Percentiles rank a stretch among this genome's conserved stretches.
phyloP scores from a whole-genome alignment of 2,797 vertebrate species.

The Lepilemur septentrionalis region DNA sequence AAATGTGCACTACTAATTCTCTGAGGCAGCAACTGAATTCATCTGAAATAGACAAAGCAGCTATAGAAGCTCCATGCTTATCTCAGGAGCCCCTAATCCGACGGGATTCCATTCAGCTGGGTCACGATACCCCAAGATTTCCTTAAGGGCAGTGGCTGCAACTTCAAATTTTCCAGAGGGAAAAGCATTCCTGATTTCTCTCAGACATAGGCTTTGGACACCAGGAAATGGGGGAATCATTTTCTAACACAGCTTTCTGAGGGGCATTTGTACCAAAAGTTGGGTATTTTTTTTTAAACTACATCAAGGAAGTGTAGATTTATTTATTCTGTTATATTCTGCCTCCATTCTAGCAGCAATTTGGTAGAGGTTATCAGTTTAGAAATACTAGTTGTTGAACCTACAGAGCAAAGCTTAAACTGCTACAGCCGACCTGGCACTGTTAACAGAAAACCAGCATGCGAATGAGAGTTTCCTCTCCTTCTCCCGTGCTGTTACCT shows the following conservation, averaged over 20 bases:
- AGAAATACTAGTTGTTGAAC: not conserved
- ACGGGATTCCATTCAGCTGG: not conserved
- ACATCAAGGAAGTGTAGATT: not conserved
- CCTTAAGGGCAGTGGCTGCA: not conserved
- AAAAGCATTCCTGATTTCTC: not conserved
- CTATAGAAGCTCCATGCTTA: not conserved
- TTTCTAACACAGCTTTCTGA: not conserved
- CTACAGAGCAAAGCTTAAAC: not conserved
- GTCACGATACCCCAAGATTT: not conserved
- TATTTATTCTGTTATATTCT: not conserved
- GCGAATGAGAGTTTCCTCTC: not conserved
- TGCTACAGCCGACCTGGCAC: fast-evolving
- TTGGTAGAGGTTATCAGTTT: not conserved
- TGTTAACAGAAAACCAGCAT: not conserved
- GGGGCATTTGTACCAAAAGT: not conserved
- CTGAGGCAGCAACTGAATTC: not conserved
- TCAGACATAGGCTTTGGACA: not conserved
- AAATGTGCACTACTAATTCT: not conserved
- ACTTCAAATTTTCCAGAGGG: not conserved
- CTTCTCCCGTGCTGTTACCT: conserved; percentile 81
- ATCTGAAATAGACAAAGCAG: not conserved
- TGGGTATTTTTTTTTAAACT: not conserved
- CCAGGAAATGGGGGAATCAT: not conserved
- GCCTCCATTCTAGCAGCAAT: not conserved
- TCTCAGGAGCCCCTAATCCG: not conserved